These are phyloP conservation scores for Syngnathus floridae DNA, from an alignment of 2,113 vertebrate genomes.

Conservation along the genomic window DNA sequence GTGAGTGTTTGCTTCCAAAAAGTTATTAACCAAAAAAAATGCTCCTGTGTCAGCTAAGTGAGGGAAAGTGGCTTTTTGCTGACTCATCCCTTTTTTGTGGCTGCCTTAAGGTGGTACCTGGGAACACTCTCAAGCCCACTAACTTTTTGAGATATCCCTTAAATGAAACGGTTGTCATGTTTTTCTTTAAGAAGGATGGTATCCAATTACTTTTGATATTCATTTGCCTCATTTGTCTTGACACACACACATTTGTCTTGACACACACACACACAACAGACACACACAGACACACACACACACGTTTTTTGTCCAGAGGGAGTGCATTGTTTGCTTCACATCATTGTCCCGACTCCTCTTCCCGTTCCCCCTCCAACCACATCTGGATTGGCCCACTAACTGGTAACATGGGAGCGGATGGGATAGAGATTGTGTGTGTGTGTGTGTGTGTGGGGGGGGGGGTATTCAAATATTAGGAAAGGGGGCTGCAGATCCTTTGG, in stretches of 20 bases:
- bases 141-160: not conserved
- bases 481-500: slow-evolving; percentile 29
- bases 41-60: not conserved
- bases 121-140: not conserved
- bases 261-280: slow-evolving; percentile 11
- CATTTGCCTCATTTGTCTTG: slow-evolving; percentile 33
- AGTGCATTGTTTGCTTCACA: slow-evolving; percentile 52
- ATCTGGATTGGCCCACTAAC: slow-evolving; percentile 65
- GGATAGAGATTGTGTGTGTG: slow-evolving; percentile 29
- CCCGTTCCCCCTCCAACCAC: slow-evolving; percentile 54
- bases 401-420: slow-evolving; percentile 59
- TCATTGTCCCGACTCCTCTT: slow-evolving; percentile 52
- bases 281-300: slow-evolving; percentile 3
- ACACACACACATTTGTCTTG: no score
- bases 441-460: not conserved
- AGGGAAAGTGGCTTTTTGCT: slow-evolving; percentile 28
- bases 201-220: slow-evolving; percentile 18
- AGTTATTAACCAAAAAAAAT: not conserved
- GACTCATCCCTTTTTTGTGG: slow-evolving; percentile 50
- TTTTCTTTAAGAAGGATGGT: not conserved
- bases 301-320: slow-evolving; percentile 40
- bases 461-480: slow-evolving; percentile 38
- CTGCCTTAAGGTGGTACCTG: slow-evolving; percentile 2
- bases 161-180: not conserved
- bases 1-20: slow-evolving; percentile 47